These are phyloP conservation scores for Anguilla japonica DNA, from an alignment of 2,113 vertebrate genomes.

Conservation along the genomic window DNA sequence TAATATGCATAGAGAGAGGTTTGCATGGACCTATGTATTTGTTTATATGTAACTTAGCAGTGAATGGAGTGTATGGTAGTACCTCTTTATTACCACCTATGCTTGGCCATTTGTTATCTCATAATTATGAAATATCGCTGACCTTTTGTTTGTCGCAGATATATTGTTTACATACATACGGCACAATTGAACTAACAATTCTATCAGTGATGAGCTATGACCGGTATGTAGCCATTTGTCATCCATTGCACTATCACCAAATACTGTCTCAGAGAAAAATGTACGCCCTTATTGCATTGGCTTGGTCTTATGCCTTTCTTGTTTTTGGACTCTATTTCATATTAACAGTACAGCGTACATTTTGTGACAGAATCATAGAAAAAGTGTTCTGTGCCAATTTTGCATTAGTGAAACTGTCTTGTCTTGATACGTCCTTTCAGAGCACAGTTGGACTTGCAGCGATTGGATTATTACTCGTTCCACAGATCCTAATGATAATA, in stretches of 20 bases:
- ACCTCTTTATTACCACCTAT: slow-evolving; percentile 40
- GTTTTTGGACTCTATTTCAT: slow-evolving; percentile 14
- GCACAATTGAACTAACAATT: slow-evolving; percentile 36
- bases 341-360: slow-evolving; percentile 27
- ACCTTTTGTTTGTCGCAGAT: slow-evolving; percentile 54
- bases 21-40: slow-evolving; percentile 65
- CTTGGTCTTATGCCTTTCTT: slow-evolving; percentile 34
- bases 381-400: slow-evolving; percentile 54
- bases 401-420: slow-evolving; percentile 51
- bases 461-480: slow-evolving; percentile 2
- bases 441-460: slow-evolving; percentile 13
- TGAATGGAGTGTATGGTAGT: slow-evolving; percentile 55
- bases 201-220: slow-evolving; percentile 55
- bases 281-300: not conserved
- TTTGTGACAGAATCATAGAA: slow-evolving; percentile 51
- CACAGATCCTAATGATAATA: not conserved
- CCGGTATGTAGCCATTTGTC: slow-evolving; percentile 48
- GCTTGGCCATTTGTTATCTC: slow-evolving; percentile 40
- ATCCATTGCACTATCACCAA: slow-evolving; percentile 45
- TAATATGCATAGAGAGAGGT: slow-evolving; percentile 50
- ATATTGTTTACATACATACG: slow-evolving; percentile 53
- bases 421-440: slow-evolving; percentile 44
- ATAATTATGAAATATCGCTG: slow-evolving; percentile 44
- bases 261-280: slow-evolving; percentile 43
- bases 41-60: slow-evolving; percentile 57